phyloP scores from a whole-genome alignment of 2,797 vertebrate genomes.

The Epinephelus coioides region DNA sequence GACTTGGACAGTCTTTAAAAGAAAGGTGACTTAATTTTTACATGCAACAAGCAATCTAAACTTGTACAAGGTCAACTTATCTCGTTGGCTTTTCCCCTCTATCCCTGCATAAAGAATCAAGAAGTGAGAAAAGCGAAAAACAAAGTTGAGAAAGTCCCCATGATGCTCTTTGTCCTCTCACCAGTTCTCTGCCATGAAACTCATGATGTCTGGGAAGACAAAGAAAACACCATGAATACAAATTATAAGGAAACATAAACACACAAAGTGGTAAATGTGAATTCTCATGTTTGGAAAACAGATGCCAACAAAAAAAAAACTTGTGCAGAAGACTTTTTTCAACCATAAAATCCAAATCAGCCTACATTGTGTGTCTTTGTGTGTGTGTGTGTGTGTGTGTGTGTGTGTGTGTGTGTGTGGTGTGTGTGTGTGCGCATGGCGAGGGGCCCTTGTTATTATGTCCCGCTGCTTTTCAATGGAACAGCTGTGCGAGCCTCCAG shows the following conservation, averaged over 20 bases:
- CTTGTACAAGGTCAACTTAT: not conserved
- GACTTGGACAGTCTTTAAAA: not conserved
- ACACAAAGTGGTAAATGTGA: not conserved
- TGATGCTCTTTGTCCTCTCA: not conserved
- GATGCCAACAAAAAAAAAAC: slow-evolving; percentile 8
- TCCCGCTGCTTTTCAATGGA: slow-evolving; percentile 81
- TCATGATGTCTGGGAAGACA: not conserved
- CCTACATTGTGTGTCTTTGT: slow-evolving; percentile 23
- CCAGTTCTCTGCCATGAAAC: not conserved
- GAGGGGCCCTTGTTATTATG: slow-evolving; percentile 78
- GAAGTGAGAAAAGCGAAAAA: not conserved
- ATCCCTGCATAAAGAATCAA: not conserved
- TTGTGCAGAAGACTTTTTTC: slow-evolving; percentile 26
- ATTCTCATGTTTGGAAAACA: not conserved
- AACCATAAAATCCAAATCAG: slow-evolving; percentile 21
- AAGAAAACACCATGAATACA: not conserved
- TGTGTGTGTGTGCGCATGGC: slow-evolving; percentile 25
- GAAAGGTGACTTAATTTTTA: not conserved
- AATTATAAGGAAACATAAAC: not conserved
- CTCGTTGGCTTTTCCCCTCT: not conserved
- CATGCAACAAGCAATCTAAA: not conserved
- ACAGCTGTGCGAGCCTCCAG: slow-evolving; percentile 81
- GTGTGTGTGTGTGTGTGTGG: slow-evolving; percentile 18
- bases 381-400: slow-evolving; percentile 26
- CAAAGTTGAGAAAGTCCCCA: not conserved